Percentiles rank a stretch among this genome's conserved stretches.
Conservation (phyloP, 2,888 invertebrate species). For the Oligia strigilis region DNA sequence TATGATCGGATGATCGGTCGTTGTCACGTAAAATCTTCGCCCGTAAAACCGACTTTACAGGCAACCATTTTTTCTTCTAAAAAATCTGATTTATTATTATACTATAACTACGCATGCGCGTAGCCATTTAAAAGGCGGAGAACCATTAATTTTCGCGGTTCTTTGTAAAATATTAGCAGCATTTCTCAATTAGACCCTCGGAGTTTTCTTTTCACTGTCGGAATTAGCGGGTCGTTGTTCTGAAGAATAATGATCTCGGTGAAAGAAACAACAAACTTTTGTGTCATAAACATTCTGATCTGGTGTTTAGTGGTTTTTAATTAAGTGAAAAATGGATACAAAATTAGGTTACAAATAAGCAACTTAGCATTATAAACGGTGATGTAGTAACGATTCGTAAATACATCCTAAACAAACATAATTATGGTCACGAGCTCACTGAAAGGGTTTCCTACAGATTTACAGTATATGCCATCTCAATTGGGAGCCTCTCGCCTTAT, state of each 20-base stretch:
- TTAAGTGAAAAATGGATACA: neutral
- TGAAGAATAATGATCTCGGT: conserved; percentile 53
- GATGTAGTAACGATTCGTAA: neutral
- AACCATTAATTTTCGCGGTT: conserved; percentile 77
- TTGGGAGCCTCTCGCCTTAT: neutral
- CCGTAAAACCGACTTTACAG: no score
- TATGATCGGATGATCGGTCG: no score
- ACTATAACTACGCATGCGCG: conserved; percentile 61
- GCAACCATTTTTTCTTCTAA: no score
- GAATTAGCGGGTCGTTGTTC: conserved; percentile 59
- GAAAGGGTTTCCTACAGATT: conserved; percentile 2
- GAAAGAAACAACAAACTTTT: conserved; percentile 31
- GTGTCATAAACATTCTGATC: conserved; percentile 15
- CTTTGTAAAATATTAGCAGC: conserved; percentile 77
- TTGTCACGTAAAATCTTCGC: no score
- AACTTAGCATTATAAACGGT: neutral
- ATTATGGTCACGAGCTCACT: neutral
- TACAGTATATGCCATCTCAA: neutral
- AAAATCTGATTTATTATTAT: conserved; percentile 15
- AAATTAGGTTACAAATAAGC: neutral
- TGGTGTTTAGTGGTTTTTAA: conserved; percentile 27
- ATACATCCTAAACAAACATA: conserved; percentile 24
- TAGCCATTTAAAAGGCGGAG: conserved; percentile 63
- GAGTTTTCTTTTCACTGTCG: conserved; percentile 65
- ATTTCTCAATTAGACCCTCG: conserved; percentile 78